Evolutionary conservation across 2,797 vertebrate species (phyloP).

Genomic region (Pseudochaenichthys georgianus): DNA sequence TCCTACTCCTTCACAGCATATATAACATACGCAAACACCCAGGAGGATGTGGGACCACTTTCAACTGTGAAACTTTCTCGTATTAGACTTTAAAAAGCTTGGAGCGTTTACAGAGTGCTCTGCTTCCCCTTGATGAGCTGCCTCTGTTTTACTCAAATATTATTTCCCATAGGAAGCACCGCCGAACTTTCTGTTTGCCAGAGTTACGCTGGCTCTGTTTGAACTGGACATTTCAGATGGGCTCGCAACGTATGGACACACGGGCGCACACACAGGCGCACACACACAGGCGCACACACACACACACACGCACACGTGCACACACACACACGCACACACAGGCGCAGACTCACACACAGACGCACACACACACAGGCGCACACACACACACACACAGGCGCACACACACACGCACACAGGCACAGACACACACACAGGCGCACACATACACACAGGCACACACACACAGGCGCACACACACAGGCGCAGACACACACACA

Average conservation of each 20-base stretch:
- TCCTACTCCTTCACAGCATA: conserved; percentile 27
- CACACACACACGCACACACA: too few relatives aligned
- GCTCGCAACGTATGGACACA: conserved; percentile 30
- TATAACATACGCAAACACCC: conserved; percentile 49
- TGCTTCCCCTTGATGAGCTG: not conserved
- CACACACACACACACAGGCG: too few relatives aligned
- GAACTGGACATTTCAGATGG: conserved; percentile 48
- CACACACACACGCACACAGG: too few relatives aligned
- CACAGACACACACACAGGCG: too few relatives aligned
- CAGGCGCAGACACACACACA: too few relatives aligned
- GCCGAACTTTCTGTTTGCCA: conserved; percentile 28
- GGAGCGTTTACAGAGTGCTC: conserved; percentile 20
- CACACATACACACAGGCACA: too few relatives aligned
- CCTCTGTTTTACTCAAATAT: conserved; percentile 39
- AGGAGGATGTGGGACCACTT: conserved; percentile 24
- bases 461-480: too few relatives aligned
- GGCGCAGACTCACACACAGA: too few relatives aligned
- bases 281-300: not conserved
- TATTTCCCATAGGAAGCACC: conserved; percentile 26
- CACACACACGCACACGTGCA: not conserved
- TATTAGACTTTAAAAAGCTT: conserved; percentile 29
- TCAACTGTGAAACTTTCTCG: conserved; percentile 12
- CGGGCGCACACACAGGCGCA: too few relatives aligned
- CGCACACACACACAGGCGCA: too few relatives aligned
- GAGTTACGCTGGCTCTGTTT: conserved; percentile 50